These are phyloP conservation scores for Henicopernis longicauda DNA, from an alignment of 2,113 vertebrate genomes.

Conservation along the genomic window DNA sequence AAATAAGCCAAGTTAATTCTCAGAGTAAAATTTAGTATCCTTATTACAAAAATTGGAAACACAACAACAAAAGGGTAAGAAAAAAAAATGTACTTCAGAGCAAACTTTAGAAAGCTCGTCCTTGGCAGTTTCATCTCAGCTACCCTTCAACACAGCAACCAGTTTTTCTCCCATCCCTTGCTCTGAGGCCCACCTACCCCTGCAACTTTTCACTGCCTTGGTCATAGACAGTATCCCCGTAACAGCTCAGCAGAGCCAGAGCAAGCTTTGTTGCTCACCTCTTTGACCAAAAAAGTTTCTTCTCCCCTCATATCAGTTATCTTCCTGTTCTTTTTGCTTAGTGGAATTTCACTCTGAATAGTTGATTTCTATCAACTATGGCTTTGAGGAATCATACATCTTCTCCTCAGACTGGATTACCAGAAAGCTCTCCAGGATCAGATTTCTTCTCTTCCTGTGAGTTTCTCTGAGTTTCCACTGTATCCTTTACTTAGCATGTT, in stretches of 20 bases:
- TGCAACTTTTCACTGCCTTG: not conserved
- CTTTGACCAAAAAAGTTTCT: not conserved
- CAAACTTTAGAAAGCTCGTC: not conserved
- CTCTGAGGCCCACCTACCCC: not conserved
- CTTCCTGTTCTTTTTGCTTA: not conserved
- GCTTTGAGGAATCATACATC: not conserved
- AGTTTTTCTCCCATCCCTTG: not conserved
- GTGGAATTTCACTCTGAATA: not conserved
- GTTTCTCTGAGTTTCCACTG: not conserved
- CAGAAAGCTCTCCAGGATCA: not conserved
- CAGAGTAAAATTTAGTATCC: not conserved
- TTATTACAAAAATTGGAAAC: not conserved
- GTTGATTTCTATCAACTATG: not conserved
- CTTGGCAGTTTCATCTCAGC: not conserved
- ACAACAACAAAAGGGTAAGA: not conserved
- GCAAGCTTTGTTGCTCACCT: not conserved
- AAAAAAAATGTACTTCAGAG: not conserved
- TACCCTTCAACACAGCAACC: not conserved
- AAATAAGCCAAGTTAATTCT: not conserved
- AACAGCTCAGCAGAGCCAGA: not conserved
- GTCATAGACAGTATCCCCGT: rapidly evolving
- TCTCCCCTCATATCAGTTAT: not conserved
- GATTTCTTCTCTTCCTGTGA: not conserved
- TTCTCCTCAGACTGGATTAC: not conserved
- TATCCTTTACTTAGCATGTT: not conserved